These are phyloP conservation scores for Drosophila pseudoananassae DNA, from an alignment of 1,140 invertebrate genomes.

Conservation along the genomic window DNA sequence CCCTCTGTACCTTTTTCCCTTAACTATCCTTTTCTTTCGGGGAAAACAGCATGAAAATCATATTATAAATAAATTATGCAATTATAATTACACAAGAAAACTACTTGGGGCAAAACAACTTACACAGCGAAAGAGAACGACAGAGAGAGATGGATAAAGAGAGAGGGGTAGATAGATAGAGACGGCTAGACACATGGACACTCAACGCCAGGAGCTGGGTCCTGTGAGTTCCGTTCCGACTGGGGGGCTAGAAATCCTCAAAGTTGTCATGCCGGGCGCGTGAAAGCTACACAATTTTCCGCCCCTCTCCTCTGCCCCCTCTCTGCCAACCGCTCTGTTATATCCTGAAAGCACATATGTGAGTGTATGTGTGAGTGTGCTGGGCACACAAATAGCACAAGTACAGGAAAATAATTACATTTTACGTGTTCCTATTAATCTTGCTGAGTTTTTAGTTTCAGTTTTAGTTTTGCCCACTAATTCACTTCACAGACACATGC, in stretches of 20 bases:
- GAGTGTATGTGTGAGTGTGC: conserved; percentile 13
- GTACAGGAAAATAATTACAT: conserved; percentile 82
- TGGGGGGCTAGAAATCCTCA: conserved; percentile 65
- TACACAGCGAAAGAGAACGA: conserved; percentile 19
- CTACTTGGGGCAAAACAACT: conserved; percentile 79
- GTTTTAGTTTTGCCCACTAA: conserved; percentile 79
- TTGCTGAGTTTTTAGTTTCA: conserved; percentile 80
- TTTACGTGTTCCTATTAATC: conserved; percentile 82
- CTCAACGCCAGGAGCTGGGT: conserved; percentile 20
- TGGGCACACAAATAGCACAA: conserved; percentile 76
- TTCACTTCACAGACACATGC: conserved; percentile 53
- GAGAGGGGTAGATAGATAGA: conserved; percentile 1
- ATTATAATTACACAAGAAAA: conserved; percentile 83
- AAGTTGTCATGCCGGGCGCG: conserved; percentile 74
- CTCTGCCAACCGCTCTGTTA: neutral
- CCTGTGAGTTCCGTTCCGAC: conserved; percentile 30
- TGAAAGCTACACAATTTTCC: conserved; percentile 32
- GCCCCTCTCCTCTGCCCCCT: neutral
- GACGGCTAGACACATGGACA: conserved; percentile 25
- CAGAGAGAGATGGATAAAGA: conserved; percentile 2
- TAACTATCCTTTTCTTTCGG: conserved; percentile 15
- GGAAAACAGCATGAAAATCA: conserved; percentile 81
- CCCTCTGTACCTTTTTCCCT: neutral
- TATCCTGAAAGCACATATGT: conserved; percentile 3
- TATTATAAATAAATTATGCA: conserved; percentile 83